Evolutionary conservation across 2,888 invertebrate species (phyloP), one percentile per base, ranked within the genome.

Genomic region (Seladonia tumulorum): DNA sequence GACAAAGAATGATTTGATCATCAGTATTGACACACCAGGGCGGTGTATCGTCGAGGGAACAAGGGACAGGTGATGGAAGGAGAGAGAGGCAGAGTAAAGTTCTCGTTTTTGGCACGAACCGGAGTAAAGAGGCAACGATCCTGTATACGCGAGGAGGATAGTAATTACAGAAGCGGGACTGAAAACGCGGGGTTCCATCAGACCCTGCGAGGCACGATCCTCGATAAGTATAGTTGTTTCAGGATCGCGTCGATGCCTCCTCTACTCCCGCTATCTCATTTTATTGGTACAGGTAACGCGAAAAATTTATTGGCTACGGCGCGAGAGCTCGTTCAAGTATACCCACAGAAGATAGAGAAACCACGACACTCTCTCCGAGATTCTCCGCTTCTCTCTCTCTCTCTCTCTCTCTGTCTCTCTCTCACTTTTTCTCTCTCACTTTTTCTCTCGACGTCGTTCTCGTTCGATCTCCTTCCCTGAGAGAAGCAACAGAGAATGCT

Each of bases 221-320:
- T 90, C 93, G 94, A 94, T 94, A 94, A 94, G 94, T 94, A 94
- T 94, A 94, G 94, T 94, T 94, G 94, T 94, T 94, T 93, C 94
- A 92, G 92, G 91, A 93, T 93, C 93, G 93, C 93, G 93, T 92
- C 94, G 93, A 93, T 93, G 92, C 93, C 92, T 92, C 93, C 91
- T 91, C 86, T 91, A 93, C 93, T 93, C 93, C 92, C 93, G 93
- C 94, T 94, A 94, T 94, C 92, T 93, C 92, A 93, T 93, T 93
- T 94, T 94, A 94, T 94, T 94, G 93, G 93, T 93, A 92, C 93
- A 93, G 93, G 92, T 93, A 92, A 92, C 88, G 90, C 91, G 93
- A 93, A 94, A 94, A 94, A 93, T 93, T 93, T 91, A 91, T 91
- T 89, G 87, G 91, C 89, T 86, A 86, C 90, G 85, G 87, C 88